Base-by-base conservation (phyloP, 2,113 vertebrate species). In the Piaya cayana region DNA sequence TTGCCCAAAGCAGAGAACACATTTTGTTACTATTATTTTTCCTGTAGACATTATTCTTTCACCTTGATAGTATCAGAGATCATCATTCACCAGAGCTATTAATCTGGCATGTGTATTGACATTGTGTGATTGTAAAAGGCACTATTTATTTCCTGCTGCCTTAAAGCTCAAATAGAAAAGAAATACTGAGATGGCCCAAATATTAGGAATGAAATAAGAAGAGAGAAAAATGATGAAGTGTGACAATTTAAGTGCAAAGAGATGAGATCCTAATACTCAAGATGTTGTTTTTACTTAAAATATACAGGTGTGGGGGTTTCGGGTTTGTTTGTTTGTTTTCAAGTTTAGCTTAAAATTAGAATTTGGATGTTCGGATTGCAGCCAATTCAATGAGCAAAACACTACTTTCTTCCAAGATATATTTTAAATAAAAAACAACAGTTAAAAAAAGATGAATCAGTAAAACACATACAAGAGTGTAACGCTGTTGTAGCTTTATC, bases 91-190 rank as follows among this genome's bases (percentile, higher is more conserved):
- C 55, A 86, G 86, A 80, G 76, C 75, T 79, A 72, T 91, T 95
- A 90, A 94, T 95, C 92, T 94, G 90, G 39, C 75, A 84, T 63
- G 67, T 76, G 23, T 78, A 91, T 92, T 90, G 90, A 91, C 87
- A 92, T 20, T 1, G 7, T 59, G 52, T 79, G 76, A 86, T 55
- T 88, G 76, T 81, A 91, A 88, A 90, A 86, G 68, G 78, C 75
- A 74, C 34, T 86, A 69, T 95, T 93, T 93, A 53, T 82, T 93
- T 90, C 50, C 71, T 82, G 30, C 16, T 85, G 67, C 53, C 53
- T 88, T 65, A 49, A 15, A 90, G 53, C 27, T 90, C 75, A 39
- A 64, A 43, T 7, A 78, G 58, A 76, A 60, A 59, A 76, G 39
- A 90, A 93, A 85, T 30, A 60, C 16, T 71, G 70, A 91, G 81